phyloP scores from a whole-genome alignment of 2,113 vertebrate genomes.

The Balaenoptera acutorostrata region DNA sequence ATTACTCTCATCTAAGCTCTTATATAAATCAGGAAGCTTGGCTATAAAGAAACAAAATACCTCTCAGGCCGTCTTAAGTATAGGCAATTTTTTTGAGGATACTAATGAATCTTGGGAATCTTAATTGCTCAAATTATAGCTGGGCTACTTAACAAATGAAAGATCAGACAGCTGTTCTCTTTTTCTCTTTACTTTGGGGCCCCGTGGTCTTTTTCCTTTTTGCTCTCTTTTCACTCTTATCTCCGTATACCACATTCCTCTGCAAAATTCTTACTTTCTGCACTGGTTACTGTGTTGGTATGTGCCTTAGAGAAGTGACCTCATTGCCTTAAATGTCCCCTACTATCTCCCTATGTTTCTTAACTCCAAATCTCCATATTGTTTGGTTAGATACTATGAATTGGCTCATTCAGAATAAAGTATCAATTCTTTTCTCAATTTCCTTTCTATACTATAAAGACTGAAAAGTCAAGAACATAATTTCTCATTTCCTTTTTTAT shows the following conservation, averaged over 20 bases:
- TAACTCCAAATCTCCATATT: not conserved
- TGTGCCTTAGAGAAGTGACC: not conserved
- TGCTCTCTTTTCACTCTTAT: not conserved
- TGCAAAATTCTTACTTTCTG: not conserved
- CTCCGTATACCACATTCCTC: not conserved
- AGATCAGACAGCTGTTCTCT: not conserved
- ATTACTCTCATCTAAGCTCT: not conserved
- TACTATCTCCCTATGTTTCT: not conserved
- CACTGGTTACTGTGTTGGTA: not conserved
- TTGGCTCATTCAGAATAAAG: not conserved
- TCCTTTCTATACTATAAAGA: not conserved
- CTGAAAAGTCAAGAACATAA: not conserved
- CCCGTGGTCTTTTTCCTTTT: not conserved
- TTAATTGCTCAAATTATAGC: not conserved
- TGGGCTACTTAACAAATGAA: not conserved
- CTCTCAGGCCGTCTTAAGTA: not conserved
- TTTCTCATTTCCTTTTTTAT: not conserved
- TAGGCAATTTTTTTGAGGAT: not conserved
- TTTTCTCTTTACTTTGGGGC: not conserved
- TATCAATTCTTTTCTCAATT: not conserved
- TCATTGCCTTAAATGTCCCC: not conserved
- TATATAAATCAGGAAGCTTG: not conserved
- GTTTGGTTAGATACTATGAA: not conserved
- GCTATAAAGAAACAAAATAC: not conserved
- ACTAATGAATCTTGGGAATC: not conserved